A percentile compares a stretch with the other conserved stretches of the same genome.
phyloP scores from a whole-genome alignment of 2,797 vertebrate species.

The Mareca penelope region DNA sequence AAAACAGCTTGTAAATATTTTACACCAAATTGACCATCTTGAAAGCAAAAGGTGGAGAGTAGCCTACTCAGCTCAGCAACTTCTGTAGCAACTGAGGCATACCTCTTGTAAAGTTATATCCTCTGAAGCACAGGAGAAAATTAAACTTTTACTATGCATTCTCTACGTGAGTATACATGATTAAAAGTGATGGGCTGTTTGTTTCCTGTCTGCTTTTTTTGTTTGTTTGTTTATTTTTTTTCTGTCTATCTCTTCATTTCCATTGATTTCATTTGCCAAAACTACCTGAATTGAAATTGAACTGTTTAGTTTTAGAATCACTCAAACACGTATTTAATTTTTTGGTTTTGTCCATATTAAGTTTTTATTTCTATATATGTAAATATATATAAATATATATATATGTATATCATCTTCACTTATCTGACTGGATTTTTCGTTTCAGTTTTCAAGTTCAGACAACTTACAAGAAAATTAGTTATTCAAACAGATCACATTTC shows the following conservation, averaged over 20 bases:
- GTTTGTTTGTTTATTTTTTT: not conserved
- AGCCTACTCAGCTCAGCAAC: not conserved
- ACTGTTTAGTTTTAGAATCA: not conserved
- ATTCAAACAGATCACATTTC: not conserved
- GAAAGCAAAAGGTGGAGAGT: not conserved
- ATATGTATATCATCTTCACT: not conserved
- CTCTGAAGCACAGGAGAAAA: not conserved
- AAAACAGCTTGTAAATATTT: constrained; percentile 48
- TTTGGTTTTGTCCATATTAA: not conserved
- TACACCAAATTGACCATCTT: not conserved
- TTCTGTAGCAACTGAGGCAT: not conserved
- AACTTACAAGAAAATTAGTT: not conserved
- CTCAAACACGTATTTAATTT: not conserved
- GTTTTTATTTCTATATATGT: not conserved
- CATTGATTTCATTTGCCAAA: not conserved
- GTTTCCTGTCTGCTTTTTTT: not conserved
- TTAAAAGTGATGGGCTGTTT: not conserved
- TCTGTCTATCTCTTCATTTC: not conserved
- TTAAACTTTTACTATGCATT: not conserved
- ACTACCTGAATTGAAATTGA: not conserved
- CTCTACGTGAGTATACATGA: not conserved
- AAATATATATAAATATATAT: no score
- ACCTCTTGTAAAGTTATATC: not conserved
- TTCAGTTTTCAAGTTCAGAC: not conserved
- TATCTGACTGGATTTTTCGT: not conserved